Base-by-base conservation (phyloP, 1,140 invertebrate species). In the Caligus rogercresseyi region DNA sequence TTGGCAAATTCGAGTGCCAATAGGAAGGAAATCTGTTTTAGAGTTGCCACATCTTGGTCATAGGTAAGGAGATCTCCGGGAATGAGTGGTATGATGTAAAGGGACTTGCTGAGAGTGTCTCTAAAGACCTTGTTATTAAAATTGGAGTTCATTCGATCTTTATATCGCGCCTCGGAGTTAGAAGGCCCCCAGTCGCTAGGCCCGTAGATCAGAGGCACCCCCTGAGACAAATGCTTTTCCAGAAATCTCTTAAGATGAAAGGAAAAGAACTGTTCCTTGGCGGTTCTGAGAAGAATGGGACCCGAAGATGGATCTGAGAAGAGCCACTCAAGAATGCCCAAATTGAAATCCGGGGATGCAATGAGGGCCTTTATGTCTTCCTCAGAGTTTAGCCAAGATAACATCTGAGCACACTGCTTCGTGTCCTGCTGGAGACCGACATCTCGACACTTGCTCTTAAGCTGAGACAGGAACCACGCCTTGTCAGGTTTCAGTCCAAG, bases 381-480 rank as follows among this genome's bases (percentile, higher is more conserved):
- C 16, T 54, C 57, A 3, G 16, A 26, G 4, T 60, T 25, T n/a
- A 60, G 20, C 11, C 18, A 18, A 3, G 18, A 14, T 26, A 60
- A 43, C 18, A 60, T 26, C 7, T 25, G 16, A 7, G 57, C 57
- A 60, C 57, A 60, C n/a, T 43, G 31, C 31, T 43, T n/a, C 7
- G 31, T 43, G n/a, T 43, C n/a, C n/a, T 43, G 31, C 7, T 7
- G n/a, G n/a, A 43, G n/a, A 11, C n/a, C 7, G n/a, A 7, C n/a
- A 53, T 24, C 57, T 11, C 18, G 43, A 16, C 43, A 14, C n/a
- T 51, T 51, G 43, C 43, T 51, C 13, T 51, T n/a, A 51, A 63
- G n/a, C 18, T 63, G 61, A 19, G 19, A 15, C 15, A 63, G 20
- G 23, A 63, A 63, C 61, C 61, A 63, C 4, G 19, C 52, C 24